Evolutionary conservation across 2,888 invertebrate genomes (phyloP), one percentile per base, ranked within the genome.

Genomic region (Diachrysia chrysitis): DNA sequence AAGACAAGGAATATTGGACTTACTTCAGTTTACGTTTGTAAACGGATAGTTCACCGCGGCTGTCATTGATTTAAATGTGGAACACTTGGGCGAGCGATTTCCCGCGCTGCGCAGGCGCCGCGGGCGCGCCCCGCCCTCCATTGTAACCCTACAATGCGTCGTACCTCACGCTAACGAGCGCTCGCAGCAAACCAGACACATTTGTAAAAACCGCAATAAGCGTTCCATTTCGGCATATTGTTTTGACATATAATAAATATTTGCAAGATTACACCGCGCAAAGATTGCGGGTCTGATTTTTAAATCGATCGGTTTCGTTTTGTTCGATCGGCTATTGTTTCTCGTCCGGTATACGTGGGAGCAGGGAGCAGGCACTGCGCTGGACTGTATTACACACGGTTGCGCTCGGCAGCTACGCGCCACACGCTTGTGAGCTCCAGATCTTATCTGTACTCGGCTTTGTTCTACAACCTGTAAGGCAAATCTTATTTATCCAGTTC

Each of bases 171-270:
- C 95, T 95, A 95, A 95, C 95, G 94, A 95, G 95, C 94, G 89
- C 95, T 93, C 86, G 89, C 78, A 94, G 94, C 95, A 82, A 89
- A 90, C 86, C 94, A 93, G 93, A 85, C 94, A 89, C 95, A 95
- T 95, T 95, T 95, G 95, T 95, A 95, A 94, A 94, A 95, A 93
- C 90, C 87, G 91, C 92, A 94, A 94, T 93, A 93, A 93, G 93
- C 92, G 90, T 90, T 91, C 89, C 93, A 92, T 95, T 95, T 95
- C 92, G 95, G 94, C 94, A 94, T 95, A 95, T 95, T 94, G 94
- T 95, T 95, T 95, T 95, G 95, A 95, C 95, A 94, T 95, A 95
- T 92, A 95, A 95, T 95, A 95, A 95, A 95, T 95, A 95, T 95
- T 95, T 95, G 94, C 86, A 85, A 92, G 94, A 95, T 94, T 93